Conservation (phyloP, 2,888 invertebrate species). For the Hemaris fuciformis region DNA sequence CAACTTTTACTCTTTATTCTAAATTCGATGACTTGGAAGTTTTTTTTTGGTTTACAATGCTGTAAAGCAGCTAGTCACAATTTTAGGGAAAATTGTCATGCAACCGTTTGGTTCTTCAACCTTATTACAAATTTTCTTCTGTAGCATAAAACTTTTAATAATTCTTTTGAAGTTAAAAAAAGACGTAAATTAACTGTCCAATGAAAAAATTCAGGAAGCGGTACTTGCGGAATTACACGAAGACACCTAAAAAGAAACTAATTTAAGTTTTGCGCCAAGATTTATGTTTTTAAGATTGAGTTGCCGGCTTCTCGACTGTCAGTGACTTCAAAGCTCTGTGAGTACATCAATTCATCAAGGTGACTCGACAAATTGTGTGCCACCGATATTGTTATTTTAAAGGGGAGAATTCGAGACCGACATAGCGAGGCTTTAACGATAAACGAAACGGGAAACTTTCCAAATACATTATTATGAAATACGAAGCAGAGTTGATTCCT, state of each 20-base stretch:
- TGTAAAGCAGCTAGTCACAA: too few species aligned
- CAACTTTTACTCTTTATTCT: too few species aligned
- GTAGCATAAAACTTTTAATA: neutral
- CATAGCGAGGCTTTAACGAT: conserved; percentile 38
- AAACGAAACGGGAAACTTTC: conserved; percentile 49
- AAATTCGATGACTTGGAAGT: too few species aligned
- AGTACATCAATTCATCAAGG: conserved; percentile 38
- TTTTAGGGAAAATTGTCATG: too few species aligned
- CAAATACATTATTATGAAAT: conserved; percentile 56
- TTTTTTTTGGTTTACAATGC: too few species aligned
- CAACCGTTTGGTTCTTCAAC: too few species aligned
- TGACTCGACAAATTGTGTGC: conserved; percentile 39
- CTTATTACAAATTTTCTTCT: neutral
- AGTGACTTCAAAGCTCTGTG: conserved; percentile 27
- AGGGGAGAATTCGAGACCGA: conserved; percentile 30
- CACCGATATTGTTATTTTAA: conserved; percentile 46
- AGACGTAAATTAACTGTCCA: conserved; percentile 6
- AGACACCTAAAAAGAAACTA: conserved; percentile 25
- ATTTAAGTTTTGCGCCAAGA: conserved; percentile 22
- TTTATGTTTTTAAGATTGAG: conserved; percentile 28
- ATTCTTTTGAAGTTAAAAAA: neutral
- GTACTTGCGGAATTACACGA: conserved; percentile 8
- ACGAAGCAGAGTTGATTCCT: conserved; percentile 44
- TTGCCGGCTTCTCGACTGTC: conserved; percentile 24
- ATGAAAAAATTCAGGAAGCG: neutral